phyloP scores from a whole-genome alignment of 2,113 vertebrate species.

The Passer montanus region DNA sequence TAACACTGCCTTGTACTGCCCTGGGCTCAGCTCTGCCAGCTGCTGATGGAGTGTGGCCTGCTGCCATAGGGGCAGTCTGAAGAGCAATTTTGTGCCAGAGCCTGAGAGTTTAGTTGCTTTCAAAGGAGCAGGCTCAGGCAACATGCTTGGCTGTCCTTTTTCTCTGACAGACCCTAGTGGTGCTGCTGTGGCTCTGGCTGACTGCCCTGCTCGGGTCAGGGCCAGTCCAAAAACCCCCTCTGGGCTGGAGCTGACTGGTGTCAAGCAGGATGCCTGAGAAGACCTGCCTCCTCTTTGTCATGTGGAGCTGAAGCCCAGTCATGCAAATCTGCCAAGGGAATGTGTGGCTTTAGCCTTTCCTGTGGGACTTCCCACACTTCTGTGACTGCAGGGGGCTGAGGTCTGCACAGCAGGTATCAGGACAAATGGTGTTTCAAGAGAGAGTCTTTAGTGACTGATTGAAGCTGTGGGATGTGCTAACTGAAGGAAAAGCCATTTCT shows the following conservation, averaged over 20 bases:
- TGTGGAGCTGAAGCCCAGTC: neutral
- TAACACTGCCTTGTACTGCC: neutral
- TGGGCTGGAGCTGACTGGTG: neutral
- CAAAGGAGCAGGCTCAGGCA: neutral
- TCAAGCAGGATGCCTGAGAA: neutral
- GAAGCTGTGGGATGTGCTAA: neutral
- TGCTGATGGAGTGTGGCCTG: neutral
- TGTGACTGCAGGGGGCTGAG: neutral
- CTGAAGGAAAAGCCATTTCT: neutral
- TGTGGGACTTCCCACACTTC: neutral
- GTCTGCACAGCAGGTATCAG: neutral
- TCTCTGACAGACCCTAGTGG: neutral
- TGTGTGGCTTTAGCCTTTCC: neutral
- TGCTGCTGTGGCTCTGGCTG: neutral
- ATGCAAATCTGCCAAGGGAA: neutral
- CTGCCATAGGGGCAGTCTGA: neutral
- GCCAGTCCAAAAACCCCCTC: neutral
- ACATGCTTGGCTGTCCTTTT: fast-evolving
- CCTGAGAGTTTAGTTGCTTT: neutral
- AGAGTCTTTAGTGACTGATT: neutral
- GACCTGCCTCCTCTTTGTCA: neutral
- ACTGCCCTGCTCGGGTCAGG: neutral
- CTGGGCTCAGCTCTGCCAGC: neutral
- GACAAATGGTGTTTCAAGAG: neutral
- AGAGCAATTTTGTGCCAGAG: neutral